Evolutionary conservation across 1,140 invertebrate species (phyloP).

Genomic region (Papilio machaon): DNA sequence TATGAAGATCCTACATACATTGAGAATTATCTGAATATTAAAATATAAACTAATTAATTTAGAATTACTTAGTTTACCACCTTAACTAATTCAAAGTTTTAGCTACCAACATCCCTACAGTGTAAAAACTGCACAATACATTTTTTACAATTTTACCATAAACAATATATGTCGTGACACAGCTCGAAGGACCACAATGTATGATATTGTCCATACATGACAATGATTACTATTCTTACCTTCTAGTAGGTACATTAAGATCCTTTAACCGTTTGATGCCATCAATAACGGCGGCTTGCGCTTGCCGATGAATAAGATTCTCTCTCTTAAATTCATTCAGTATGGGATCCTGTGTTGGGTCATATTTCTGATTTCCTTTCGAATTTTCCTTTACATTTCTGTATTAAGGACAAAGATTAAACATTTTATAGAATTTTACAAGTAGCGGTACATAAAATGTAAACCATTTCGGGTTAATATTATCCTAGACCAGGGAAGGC

Average conservation of each 20-base stretch:
- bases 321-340: conserved; percentile 97
- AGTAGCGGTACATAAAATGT: background rate
- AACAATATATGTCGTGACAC: too few species aligned
- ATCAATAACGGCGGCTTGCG: conserved; percentile 92
- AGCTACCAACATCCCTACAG: too few species aligned
- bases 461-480: too few species aligned
- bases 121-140: too few species aligned
- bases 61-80: too few species aligned
- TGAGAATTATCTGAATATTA: background rate
- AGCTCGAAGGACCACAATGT: too few species aligned
- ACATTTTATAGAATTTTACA: background rate
- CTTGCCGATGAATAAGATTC: conserved; percentile 95
- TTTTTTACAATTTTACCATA: too few species aligned
- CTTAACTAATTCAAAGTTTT: too few species aligned
- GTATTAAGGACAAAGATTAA: conserved; percentile 39
- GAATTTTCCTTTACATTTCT: conserved; percentile 84
- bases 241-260: conserved; percentile 89
- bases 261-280: conserved; percentile 89
- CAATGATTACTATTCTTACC: conserved; percentile 70
- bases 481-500: too few species aligned
- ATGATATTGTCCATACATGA: too few species aligned
- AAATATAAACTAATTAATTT: too few species aligned
- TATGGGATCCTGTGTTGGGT: conserved; percentile 88
- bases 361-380: conserved; percentile 85
- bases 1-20: background rate